Evolutionary conservation across 23 tunicate species (phyloP).

Genomic region (Styela clava): DNA sequence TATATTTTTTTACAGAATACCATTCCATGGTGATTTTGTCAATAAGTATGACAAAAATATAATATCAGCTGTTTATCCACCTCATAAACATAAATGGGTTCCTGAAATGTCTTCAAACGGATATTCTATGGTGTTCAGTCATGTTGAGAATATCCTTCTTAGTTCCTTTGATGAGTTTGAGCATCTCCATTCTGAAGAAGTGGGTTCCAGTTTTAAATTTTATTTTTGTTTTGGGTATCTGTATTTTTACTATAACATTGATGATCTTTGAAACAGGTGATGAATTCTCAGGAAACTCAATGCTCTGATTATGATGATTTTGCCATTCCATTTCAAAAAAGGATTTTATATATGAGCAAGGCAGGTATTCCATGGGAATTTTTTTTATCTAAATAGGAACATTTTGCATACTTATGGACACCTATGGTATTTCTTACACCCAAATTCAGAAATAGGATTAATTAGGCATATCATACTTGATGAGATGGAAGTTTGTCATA

Average conservation of each 20-base stretch:
- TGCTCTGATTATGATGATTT: background rate
- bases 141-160: background rate
- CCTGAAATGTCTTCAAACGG: background rate
- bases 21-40: too few species aligned
- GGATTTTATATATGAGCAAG: conserved; percentile 6
- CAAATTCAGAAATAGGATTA: too few species aligned
- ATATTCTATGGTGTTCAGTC: background rate
- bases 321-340: background rate
- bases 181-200: background rate
- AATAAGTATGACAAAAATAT: too few species aligned
- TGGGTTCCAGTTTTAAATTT: background rate
- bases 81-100: conserved; percentile 8
- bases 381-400: too few species aligned
- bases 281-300: background rate
- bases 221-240: background rate
- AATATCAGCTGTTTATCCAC: too few species aligned
- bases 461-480: too few species aligned
- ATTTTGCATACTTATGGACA: too few species aligned
- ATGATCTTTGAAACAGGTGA: background rate
- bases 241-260: background rate
- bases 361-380: conserved; percentile 13
- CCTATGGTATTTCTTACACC: too few species aligned
- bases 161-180: background rate
- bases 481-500: too few species aligned
- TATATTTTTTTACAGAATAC: too few species aligned